Conservation (phyloP, 1,140 invertebrate genomes). For the Lethocerus indicus region DNA sequence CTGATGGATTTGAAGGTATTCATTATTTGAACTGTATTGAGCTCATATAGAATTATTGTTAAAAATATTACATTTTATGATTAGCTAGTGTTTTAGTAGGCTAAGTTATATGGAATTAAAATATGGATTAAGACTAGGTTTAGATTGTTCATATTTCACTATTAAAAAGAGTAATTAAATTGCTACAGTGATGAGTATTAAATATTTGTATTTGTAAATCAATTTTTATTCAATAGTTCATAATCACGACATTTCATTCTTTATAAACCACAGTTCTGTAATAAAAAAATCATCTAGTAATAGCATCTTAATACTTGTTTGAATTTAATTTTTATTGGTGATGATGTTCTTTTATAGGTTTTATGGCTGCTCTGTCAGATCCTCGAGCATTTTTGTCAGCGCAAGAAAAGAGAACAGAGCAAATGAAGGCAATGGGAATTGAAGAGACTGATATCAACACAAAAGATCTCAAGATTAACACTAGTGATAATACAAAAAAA, state of each 20-base stretch:
- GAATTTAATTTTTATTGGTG: too few relatives aligned
- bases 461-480: slow-evolving; percentile 27
- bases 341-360: slow-evolving; percentile 45
- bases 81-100: not conserved
- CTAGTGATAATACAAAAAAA: slow-evolving; percentile 36
- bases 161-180: not conserved
- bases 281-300: too few relatives aligned
- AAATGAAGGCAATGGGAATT: slow-evolving; percentile 88
- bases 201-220: too few relatives aligned
- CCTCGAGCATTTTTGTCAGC: slow-evolving; percentile 82
- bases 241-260: too few relatives aligned
- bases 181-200: too few relatives aligned
- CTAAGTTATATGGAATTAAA: not conserved
- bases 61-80: not conserved
- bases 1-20: slow-evolving; percentile 95
- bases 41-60: not conserved
- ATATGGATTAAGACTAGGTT: not conserved
- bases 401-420: slow-evolving; percentile 73
- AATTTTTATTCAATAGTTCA: too few relatives aligned
- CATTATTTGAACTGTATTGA: slow-evolving; percentile 9
- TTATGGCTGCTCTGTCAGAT: slow-evolving; percentile 95
- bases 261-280: too few relatives aligned
- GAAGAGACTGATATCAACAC: slow-evolving; percentile 54
- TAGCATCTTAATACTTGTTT: too few relatives aligned
- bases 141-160: not conserved